phyloP scores from a whole-genome alignment of 53 echinoderm and acorn worm species.

The Actinopyga echinites region DNA sequence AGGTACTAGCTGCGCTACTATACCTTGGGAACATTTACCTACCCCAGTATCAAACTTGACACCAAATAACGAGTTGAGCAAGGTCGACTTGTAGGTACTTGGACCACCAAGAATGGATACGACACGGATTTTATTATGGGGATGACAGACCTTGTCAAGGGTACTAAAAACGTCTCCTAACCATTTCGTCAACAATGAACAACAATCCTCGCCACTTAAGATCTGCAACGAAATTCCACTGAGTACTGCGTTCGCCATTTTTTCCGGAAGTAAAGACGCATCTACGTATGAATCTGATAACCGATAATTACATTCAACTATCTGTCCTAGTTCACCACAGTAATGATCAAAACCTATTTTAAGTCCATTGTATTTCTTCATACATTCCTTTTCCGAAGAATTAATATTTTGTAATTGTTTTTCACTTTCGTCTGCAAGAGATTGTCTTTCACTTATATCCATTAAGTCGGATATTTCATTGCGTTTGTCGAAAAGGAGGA shows the following conservation, averaged over 20 bases:
- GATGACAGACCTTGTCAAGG: neutral
- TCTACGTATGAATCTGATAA: neutral
- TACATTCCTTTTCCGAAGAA: neutral
- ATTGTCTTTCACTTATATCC: no score
- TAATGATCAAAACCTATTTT: neutral
- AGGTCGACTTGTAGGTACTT: neutral
- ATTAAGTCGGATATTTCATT: no score
- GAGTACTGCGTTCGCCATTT: neutral
- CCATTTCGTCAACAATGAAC: neutral
- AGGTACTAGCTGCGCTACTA: neutral
- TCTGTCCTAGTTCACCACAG: neutral
- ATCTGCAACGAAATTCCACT: neutral
- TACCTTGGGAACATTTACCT: neutral
- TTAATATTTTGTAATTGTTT: no score
- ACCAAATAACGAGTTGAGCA: constrained; percentile 19
- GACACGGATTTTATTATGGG: neutral
- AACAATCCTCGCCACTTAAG: neutral
- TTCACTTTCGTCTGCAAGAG: no score
- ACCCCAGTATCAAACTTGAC: neutral
- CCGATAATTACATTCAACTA: neutral
- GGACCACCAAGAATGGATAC: neutral
- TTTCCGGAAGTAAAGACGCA: neutral
- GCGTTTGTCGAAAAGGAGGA: no score
- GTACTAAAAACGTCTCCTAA: neutral
- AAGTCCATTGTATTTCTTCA: neutral